Evolutionary conservation across 2,113 vertebrate genomes (phyloP).

Genomic region (Taurulus bubalis): DNA sequence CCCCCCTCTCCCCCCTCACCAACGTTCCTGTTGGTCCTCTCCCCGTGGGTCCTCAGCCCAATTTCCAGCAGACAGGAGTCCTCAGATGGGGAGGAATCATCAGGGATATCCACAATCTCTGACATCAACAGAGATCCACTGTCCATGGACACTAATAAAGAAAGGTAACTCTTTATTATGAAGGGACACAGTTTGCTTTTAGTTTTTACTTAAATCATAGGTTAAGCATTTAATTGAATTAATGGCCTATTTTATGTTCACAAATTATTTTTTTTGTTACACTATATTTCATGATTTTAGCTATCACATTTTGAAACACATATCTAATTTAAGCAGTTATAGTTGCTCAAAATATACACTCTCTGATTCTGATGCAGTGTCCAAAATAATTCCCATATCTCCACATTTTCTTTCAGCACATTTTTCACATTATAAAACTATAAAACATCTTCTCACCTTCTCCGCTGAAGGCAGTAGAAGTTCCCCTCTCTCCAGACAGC

Average conservation of each 20-base stretch:
- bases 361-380: not conserved
- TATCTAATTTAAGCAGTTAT: not conserved
- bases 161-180: not conserved
- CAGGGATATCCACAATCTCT: conserved; percentile 92
- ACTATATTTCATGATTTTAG: not conserved
- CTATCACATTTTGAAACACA: not conserved
- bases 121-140: conserved; percentile 94
- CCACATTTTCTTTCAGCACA: not conserved
- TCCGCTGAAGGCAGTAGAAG: conserved; percentile 91
- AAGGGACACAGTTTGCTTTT: not conserved
- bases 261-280: not conserved
- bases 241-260: not conserved
- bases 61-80: conserved; percentile 95
- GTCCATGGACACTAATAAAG: conserved; percentile 90
- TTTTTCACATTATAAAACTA: not conserved
- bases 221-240: not conserved
- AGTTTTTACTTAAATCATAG: not conserved
- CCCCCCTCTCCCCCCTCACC: conserved; percentile 75
- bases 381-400: not conserved
- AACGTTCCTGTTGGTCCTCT: conserved; percentile 52
- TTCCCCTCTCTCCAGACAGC: conserved; percentile 88
- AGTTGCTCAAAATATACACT: not conserved
- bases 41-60: conserved; percentile 73
- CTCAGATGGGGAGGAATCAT: conserved; percentile 95
- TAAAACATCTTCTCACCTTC: conserved; percentile 79